Percentiles rank a stretch among this genome's conserved stretches.
Conservation (phyloP, 2,113 vertebrate species). For the Bujurquina vittata region DNA sequence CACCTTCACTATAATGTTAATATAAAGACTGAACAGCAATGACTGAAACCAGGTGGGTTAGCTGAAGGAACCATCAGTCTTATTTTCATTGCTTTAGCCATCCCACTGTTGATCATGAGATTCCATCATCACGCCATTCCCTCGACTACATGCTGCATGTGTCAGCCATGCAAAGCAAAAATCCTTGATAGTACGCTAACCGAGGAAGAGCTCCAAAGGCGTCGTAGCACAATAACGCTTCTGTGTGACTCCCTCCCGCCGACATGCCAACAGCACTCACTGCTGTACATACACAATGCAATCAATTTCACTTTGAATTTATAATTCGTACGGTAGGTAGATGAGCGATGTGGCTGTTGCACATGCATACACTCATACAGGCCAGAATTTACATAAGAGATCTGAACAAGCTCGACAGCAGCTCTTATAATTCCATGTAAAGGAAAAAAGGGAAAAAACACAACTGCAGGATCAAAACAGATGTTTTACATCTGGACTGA, state of each 20-base stretch:
- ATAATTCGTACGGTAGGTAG: conserved; percentile 3
- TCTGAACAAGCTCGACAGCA: conserved; percentile 51
- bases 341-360: neutral
- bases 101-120: conserved; percentile 27
- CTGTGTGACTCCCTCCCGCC: conserved; percentile 45
- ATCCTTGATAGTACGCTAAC: neutral
- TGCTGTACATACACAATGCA: conserved; percentile 56
- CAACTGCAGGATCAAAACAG: conserved; percentile 57
- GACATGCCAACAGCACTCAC: conserved; percentile 20
- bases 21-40: neutral
- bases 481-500: conserved; percentile 74
- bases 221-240: conserved; percentile 35
- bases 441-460: conserved; percentile 48
- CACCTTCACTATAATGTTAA: neutral
- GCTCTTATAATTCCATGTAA: conserved; percentile 57
- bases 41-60: neutral
- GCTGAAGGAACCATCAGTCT: neutral
- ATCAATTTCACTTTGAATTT: conserved; percentile 64
- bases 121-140: conserved; percentile 14
- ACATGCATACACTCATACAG: neutral
- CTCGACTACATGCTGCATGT: neutral
- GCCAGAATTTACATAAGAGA: conserved; percentile 41
- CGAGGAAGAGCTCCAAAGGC: conserved; percentile 4
- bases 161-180: neutral
- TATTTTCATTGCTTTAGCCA: neutral